Evolutionary conservation across 2,797 vertebrate species (phyloP).

Genomic region (Chaetophractus vellerosus): DNA sequence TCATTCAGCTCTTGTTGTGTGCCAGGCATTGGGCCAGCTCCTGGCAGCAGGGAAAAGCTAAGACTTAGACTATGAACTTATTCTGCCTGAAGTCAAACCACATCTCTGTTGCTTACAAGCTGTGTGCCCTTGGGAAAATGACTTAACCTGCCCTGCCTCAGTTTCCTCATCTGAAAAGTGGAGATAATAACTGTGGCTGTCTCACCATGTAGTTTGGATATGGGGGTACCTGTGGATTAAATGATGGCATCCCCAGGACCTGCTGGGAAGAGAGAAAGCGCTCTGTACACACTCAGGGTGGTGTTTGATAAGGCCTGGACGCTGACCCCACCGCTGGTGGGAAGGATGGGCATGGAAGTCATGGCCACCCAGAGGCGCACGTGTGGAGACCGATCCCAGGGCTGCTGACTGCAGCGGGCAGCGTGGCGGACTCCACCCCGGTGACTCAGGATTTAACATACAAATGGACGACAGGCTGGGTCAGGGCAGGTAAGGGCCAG

Average conservation of each 20-base stretch:
- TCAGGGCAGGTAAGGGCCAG: background rate
- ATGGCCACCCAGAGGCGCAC: rapidly evolving
- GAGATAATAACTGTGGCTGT: too few relatives aligned
- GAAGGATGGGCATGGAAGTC: rapidly evolving
- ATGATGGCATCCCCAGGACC: rapidly evolving
- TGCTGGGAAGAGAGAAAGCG: background rate
- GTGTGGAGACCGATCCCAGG: background rate
- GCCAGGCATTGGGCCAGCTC: background rate
- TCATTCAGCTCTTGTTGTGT: background rate
- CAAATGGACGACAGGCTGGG: rapidly evolving
- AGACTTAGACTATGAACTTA: too few relatives aligned
- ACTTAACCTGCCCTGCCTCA: background rate
- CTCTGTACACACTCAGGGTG: rapidly evolving
- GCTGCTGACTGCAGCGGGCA: background rate
- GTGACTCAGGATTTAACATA: background rate
- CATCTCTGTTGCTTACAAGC: background rate
- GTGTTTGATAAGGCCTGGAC: background rate
- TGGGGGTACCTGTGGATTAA: too few relatives aligned
- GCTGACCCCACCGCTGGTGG: background rate
- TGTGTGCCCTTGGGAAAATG: too few relatives aligned
- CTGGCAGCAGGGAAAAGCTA: too few relatives aligned
- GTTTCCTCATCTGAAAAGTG: background rate
- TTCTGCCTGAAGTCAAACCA: too few relatives aligned
- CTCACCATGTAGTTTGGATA: background rate
- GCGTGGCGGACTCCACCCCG: background rate